Base-by-base conservation (phyloP, 2,797 vertebrate species). In the Falco naumanni region DNA sequence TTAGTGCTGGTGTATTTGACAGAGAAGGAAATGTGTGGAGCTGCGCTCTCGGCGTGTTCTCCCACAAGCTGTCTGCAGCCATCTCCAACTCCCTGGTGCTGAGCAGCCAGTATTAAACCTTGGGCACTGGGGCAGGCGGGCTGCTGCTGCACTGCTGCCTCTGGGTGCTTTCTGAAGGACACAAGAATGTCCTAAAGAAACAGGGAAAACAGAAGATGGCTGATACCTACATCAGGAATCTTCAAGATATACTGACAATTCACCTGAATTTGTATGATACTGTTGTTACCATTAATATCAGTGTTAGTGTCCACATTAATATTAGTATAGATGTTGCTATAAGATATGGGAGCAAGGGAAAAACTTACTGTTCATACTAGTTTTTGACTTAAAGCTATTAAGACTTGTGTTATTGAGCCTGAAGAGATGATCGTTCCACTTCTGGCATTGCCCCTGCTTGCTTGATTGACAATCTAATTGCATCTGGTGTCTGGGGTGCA, bases 131-230 rank as follows among this genome's bases (percentile, higher is more conserved):
- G 3, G 90, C 56, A 69, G 41, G 53, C 11, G 39, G 37, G 16
- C 5, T 51, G 41, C 20, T 81, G 22, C 9, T 28, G 4, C n/a
- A 22, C 29, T 1, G 0, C 9, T 70, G 53, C 14, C 13, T 88
- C 20, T 63, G 22, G 4, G 26, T 20, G 11, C 34, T 61, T 77
- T 72, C 41, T 61, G 28, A 71, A 81, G 28, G 90, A 76, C 11
- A 33, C 12, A 83, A 79, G 41, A 79, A 24, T 66, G 13, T 70
- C 43, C 31, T 47, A 48, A 64, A 79, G 13, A 29, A 71, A 90
- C 37, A 68, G 2, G 9, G 26, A 60, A 84, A 75, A 51, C 18
- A 63, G n/a, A 48, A 78, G 31, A 31, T 26, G 13, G 7, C 2
- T 61, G 22, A 70, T 26, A 41, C 24, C 17, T 68, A 5, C 51